phyloP scores from a whole-genome alignment of 2,113 vertebrate genomes.

The Amblyopsis rosae region DNA sequence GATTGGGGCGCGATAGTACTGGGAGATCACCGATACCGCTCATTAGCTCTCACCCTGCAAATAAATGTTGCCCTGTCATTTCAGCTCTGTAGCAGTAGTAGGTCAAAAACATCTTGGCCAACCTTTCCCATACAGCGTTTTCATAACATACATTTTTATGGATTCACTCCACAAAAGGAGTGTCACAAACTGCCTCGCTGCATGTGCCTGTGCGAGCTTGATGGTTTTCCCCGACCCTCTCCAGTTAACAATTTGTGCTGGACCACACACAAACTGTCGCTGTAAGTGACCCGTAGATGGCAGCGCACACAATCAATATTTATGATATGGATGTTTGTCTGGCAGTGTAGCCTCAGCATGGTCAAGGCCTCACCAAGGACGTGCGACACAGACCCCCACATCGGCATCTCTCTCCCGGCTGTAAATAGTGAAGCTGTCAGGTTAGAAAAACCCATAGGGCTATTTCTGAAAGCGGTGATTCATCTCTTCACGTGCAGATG shows the following conservation, averaged over 20 bases:
- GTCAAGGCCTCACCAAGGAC: not conserved
- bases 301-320: constrained; percentile 35
- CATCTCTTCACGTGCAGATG: constrained; percentile 76
- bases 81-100: constrained; percentile 12
- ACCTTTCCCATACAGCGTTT: not conserved
- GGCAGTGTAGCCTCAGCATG: not conserved
- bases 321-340: constrained; percentile 17
- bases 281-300: constrained; percentile 18
- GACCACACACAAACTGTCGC: not conserved
- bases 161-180: not conserved
- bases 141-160: constrained; percentile 12
- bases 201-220: not conserved
- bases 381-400: not conserved
- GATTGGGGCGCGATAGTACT: constrained; percentile 11
- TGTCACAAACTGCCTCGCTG: constrained; percentile 12
- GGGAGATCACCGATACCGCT: not conserved
- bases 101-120: not conserved
- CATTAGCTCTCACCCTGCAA: not conserved
- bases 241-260: constrained; percentile 24
- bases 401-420: not conserved
- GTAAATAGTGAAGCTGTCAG: not conserved
- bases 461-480: not conserved
- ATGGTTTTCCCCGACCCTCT: constrained; percentile 29
- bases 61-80: not conserved
- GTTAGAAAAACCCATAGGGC: not conserved